Evolutionary conservation across 2,113 vertebrate genomes (phyloP).

Genomic region (Promerops cafer): DNA sequence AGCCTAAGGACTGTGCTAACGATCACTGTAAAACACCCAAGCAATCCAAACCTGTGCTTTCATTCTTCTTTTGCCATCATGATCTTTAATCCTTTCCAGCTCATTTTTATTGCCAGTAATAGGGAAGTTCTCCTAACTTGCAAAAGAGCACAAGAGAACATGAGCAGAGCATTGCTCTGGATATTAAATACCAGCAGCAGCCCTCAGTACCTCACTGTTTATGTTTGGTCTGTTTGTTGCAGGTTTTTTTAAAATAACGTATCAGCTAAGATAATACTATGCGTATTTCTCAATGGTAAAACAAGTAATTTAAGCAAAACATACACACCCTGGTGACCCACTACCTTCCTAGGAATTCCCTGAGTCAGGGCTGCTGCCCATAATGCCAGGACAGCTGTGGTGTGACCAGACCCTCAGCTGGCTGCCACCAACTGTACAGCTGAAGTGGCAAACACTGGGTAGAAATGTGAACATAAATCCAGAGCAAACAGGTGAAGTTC

Average conservation of each 20-base stretch:
- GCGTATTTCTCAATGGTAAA: neutral
- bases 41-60: neutral
- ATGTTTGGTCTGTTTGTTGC: neutral
- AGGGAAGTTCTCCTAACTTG: neutral
- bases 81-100: neutral
- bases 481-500: neutral
- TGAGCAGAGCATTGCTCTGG: neutral
- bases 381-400: rapidly evolving
- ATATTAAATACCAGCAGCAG: neutral
- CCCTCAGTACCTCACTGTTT: neutral
- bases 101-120: neutral
- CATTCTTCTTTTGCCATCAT: neutral
- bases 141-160: neutral
- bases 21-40: neutral
- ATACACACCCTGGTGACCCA: neutral
- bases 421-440: neutral
- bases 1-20: neutral
- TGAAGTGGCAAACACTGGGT: neutral
- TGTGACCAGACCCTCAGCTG: neutral
- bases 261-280: neutral
- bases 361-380: neutral
- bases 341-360: neutral
- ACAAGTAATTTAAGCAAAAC: neutral
- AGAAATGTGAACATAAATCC: neutral
- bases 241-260: neutral